Evolutionary conservation across 1,140 invertebrate genomes (phyloP), one percentile per base, ranked within the genome.

Genomic region (Euwallacea fornicatus): DNA sequence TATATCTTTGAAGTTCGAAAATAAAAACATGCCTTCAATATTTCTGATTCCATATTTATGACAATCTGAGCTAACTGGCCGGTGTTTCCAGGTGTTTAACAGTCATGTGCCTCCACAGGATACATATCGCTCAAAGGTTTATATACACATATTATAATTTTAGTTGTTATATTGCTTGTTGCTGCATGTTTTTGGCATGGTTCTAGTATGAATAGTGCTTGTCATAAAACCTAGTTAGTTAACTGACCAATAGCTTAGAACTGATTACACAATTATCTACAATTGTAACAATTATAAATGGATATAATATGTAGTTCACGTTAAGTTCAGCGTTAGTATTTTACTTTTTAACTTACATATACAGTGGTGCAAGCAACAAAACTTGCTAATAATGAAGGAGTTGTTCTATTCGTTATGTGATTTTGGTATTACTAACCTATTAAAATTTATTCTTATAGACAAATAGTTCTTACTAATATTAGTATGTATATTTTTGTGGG

Each of bases 41-140:
- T 33, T 33, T 33, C 21, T 33, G 21, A 33, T 33, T 33, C 21
- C 21, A 33, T 33, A 33, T 33, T n/a, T 50, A 50, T 50, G 46
- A 62, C 46, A 71, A 41, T 58, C 71, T 72, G 58, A 75, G 71
- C 76, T 78, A 79, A 79, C 74, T 80, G 55, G 69, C 80, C 76
- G 81, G 76, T 80, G 69, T 83, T 88, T 90, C 81, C 89, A 94
- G 91, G 92, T 93, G 81, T 93, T 93, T 86, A 95, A 94, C 88
- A 93, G 91, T 88, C 92, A 94, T 87, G 89, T 92, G 85, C 88
- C 92, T 85, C 91, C 91, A 87, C 90, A 91, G 88, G 92, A 94
- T 85, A 90, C 91, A 76, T 93, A 93, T 87, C 89, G 92, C 87
- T 89, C 91, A 86, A 92, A 91, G 89, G 90, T 91, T 89, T 84